These are phyloP conservation scores for Drosophila sechellia DNA, from an alignment of 1,140 invertebrate genomes.

Conservation along the genomic window DNA sequence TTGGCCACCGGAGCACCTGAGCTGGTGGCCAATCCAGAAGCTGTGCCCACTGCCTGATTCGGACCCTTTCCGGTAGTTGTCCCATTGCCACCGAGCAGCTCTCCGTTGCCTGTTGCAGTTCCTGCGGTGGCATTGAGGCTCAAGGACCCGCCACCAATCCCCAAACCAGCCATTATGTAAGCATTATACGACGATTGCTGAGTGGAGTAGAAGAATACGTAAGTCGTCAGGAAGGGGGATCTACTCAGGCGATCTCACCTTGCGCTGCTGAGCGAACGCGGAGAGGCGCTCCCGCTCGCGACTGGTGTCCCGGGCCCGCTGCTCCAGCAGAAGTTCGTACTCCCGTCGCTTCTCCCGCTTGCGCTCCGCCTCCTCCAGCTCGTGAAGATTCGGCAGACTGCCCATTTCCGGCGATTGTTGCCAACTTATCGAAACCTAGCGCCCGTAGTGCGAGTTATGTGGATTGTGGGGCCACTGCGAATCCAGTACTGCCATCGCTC, in stretches of 20 bases:
- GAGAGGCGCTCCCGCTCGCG: constrained; percentile 76
- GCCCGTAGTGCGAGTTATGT: neutral
- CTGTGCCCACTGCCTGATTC: neutral
- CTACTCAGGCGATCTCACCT: constrained; percentile 50
- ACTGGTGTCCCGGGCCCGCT: constrained; percentile 74
- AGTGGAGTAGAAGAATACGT: neutral
- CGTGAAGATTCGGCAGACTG: constrained; percentile 88
- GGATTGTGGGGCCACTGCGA: constrained; percentile 2
- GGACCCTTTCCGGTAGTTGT: constrained; percentile 1
- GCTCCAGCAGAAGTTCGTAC: constrained; percentile 77
- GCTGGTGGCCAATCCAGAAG: neutral
- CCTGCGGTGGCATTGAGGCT: constrained; percentile 51
- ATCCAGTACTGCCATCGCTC: constrained; percentile 3
- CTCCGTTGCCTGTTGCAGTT: constrained; percentile 31
- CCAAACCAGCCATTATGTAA: constrained; percentile 75
- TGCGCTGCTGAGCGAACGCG: constrained; percentile 65
- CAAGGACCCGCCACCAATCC: constrained; percentile 69
- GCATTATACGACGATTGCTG: constrained; percentile 81
- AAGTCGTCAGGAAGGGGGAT: neutral
- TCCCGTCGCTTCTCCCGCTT: constrained; percentile 82
- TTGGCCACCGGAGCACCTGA: constrained; percentile 23
- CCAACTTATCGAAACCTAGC: neutral
- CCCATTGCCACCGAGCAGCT: constrained; percentile 28
- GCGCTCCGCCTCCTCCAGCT: constrained; percentile 84
- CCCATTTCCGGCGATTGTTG: constrained; percentile 85